Base-by-base conservation (phyloP, 2,888 invertebrate genomes). In the Calameuta pallipes region DNA sequence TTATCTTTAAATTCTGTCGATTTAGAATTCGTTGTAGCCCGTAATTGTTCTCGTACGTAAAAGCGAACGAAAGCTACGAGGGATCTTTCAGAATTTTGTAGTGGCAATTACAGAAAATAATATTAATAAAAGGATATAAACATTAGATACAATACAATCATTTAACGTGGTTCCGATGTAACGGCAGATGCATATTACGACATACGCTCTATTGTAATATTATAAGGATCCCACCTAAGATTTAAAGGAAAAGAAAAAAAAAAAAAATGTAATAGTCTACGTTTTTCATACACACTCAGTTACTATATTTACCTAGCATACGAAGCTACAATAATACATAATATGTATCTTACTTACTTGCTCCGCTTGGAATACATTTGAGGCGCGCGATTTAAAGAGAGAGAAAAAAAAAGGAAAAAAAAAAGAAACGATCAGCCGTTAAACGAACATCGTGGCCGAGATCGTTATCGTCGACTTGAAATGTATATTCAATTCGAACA, bases 241-340 rank as follows among this genome's bases (percentile, higher is more conserved):
- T 56, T 56, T 23, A 56, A 87, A 85, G 88, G 33, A 89, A 87
- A 88, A 56, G 86, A 85, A 88, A 89, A 87, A 88, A 33, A 33
- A 33, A 33, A 0, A 33, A 80, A 86, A 87, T 88, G 85, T 88
- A 88, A 88, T 88, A 90, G 87, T 88, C 88, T 89, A 88, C 87
- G 88, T 89, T 90, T 91, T 87, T 86, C 89, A 89, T 90, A 90
- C 87, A 87, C 87, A 87, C 87, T 88, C 88, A 86, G 86, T 89
- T 89, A 87, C 86, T 85, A 85, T 85, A 88, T 87, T 85, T 88
- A 89, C 82, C 80, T 89, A 88, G 89, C 82, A 83, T 86, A 82
- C 82, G 83, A 80, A 80, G 74, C 78, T 83, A 82, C 77, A 79
- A 76, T 81, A 82, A 83, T 78, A 78, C 75, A 79, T 81, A 80